Evolutionary conservation across 2,113 vertebrate species (phyloP).

Genomic region (Cebidichthys violaceus): DNA sequence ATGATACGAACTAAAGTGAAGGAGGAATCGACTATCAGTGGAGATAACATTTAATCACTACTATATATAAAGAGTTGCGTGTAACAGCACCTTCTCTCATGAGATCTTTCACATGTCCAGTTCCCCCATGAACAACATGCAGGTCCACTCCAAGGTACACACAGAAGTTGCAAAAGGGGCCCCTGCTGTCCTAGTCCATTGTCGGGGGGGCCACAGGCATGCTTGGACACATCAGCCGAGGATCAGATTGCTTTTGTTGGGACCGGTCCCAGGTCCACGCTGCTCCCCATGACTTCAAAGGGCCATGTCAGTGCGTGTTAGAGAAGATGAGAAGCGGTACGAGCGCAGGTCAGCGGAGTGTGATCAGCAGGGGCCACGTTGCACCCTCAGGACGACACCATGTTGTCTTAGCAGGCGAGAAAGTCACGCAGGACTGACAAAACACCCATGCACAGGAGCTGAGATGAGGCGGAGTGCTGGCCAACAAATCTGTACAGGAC

Average conservation of each 20-base stretch:
- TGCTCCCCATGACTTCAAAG: conserved; percentile 78
- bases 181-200: conserved; percentile 70
- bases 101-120: conserved; percentile 47
- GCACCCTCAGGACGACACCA: conserved; percentile 57
- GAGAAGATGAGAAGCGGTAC: conserved; percentile 70
- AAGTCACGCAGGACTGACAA: conserved; percentile 71
- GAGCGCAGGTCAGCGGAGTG: conserved; percentile 60
- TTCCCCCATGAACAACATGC: conserved; percentile 43
- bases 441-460: conserved; percentile 44
- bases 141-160: conserved; percentile 65
- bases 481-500: neutral
- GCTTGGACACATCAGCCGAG: conserved; percentile 73
- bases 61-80: neutral
- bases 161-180: conserved; percentile 63
- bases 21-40: neutral
- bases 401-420: conserved; percentile 79
- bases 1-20: neutral
- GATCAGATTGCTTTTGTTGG: conserved; percentile 84
- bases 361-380: conserved; percentile 65
- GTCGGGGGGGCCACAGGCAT: conserved; percentile 56
- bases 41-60: neutral
- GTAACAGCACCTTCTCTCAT: conserved; percentile 10
- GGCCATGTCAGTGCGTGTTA: conserved; percentile 79
- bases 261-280: conserved; percentile 67
- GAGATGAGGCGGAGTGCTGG: conserved; percentile 8